Base-by-base conservation (phyloP, 2,888 invertebrate genomes). In the Pyrocoelia pectoralis region DNA sequence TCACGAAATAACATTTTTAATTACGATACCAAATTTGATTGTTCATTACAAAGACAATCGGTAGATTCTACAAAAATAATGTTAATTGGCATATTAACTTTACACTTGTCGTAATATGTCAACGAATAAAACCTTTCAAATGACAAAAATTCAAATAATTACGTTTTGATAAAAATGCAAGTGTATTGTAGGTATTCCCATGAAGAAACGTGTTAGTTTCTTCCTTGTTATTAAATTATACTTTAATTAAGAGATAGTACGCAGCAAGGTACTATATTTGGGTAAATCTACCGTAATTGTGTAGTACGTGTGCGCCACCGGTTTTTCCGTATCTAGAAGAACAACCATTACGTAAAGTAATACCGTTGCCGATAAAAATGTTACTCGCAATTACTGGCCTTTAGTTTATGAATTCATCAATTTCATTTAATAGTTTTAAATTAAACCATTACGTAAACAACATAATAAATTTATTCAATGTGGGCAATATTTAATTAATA, bases 301-400 rank as follows among this genome's bases (percentile, higher is more conserved):
- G 59, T 33, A 33, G 33, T 67, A 69, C 71, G 72, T 70, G 74
- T 76, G 75, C 76, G 76, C 76, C 76, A 78, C 75, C 68, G 71
- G 75, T 74, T 71, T 75, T 72, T 54, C 60, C 60, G 41, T 60
- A 60, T 60, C 18, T 59, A 59, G 52, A 46, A 52, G 19, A n/a
- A 40, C 17, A 28, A 17, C 14, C 18, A 50, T 29, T 50, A 29
- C 29, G 29, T 12, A 50, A 29, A 14, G 10, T 15, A 8, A 33
- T 33, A 49, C 50, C 50, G 50, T 50, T 50, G 29, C 10, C 29
- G 18, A 50, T 50, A 50, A 50, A 50, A 50, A 19, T 29, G n/a
- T 50, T 50, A 24, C 28, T 29, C 24, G 28, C 50, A 29, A 9
- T 12, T 12, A 15, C 50, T 29, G 18, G 6, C 13, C 13, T 29